Base-by-base conservation (phyloP, 2,113 vertebrate species). In the Vulpes ferrilata region DNA sequence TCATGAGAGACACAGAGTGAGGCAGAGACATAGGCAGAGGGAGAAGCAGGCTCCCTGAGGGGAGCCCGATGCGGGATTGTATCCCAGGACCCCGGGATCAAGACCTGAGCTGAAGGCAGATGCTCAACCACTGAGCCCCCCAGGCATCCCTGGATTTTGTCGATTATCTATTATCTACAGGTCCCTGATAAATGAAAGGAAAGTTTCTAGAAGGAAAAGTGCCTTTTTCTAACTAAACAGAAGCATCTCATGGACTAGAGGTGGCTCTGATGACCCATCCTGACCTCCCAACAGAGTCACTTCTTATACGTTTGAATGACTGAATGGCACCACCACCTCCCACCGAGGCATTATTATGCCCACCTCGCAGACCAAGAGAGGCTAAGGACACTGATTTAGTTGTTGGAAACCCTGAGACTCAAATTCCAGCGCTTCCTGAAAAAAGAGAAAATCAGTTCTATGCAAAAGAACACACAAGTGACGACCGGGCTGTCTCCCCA, bases 181-280 rank as follows among this genome's bases (percentile, higher is more conserved):
- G 59, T 93, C 62, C 35, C 59, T 30, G 9, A 35, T 17, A 78
- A 22, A 62, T 1, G 8, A 59, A 71, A 69, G 38, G 32, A 62
- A 71, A 32, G 53, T 23, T 91, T 60, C 76, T 38, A 71, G 55
- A 87, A 76, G 51, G 43, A 48, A 67, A 81, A 53, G 23, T 30
- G 11, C 27, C 78, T 85, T 78, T 89, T 84, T 62, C 94, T 91
- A 87, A 90, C 43, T 22, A 43, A 82, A 73, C 65, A 53, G 80
- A 95, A 69, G 67, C 43, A 4, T 19, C 76, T 7, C 20, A 55
- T 4, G 23, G 48, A 74, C 90, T n/a, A 25, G 19, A 1, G 9
- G 11, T 20, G 73, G 11, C 74, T 76, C 93, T 88, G 22, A 92
- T 11, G 78, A 51, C 64, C 62, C n/a, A 19, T 20, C 16, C 30